Conservation (phyloP, 2,113 vertebrate genomes). For the Megaceryle maxima region DNA sequence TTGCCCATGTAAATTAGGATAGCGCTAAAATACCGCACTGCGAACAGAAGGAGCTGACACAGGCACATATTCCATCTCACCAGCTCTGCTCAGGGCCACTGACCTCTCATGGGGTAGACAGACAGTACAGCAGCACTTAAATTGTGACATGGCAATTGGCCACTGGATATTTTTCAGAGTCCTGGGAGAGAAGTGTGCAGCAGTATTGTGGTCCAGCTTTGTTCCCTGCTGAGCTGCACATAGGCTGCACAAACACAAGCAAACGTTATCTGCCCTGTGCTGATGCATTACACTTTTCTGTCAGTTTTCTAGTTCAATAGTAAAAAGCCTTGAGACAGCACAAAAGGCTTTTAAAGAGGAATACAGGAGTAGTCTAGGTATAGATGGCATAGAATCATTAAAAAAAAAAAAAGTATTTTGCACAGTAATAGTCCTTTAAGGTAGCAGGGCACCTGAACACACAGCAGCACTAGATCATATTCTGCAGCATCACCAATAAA, state of each 20-base stretch:
- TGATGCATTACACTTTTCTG: neutral
- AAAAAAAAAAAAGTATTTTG: neutral
- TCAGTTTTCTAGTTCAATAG: neutral
- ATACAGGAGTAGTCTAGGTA: neutral
- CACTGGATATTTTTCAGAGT: neutral
- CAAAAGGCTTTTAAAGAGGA: neutral
- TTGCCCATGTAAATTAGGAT: neutral
- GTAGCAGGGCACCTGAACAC: neutral
- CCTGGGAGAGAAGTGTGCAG: neutral
- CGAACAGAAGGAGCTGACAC: neutral
- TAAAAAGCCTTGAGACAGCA: neutral
- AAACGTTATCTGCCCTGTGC: neutral
- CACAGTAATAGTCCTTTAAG: neutral
- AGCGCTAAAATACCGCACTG: neutral
- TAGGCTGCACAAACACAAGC: neutral
- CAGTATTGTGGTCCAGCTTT: neutral
- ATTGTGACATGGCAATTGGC: neutral
- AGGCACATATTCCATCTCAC: neutral
- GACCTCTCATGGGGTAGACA: neutral
- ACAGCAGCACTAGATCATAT: neutral
- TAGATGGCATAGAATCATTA: neutral
- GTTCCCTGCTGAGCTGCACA: fast-evolving
- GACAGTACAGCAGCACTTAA: neutral
- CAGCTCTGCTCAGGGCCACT: neutral
- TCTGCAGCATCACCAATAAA: neutral